phyloP scores from a whole-genome alignment of 2,113 vertebrate species.

The Narcine bancroftii region DNA sequence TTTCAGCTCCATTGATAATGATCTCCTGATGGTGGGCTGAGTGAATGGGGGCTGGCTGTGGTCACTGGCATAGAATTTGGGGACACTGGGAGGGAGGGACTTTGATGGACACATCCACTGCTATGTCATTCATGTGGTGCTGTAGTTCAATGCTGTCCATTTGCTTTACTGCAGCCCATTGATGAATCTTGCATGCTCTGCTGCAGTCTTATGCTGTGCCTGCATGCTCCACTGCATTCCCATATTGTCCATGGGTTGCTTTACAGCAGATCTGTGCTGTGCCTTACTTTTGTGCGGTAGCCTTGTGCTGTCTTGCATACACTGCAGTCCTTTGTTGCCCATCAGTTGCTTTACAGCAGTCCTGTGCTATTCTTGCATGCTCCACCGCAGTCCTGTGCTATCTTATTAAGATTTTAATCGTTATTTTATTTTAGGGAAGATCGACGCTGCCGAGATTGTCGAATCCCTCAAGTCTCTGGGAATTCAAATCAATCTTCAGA shows the following conservation, averaged over 20 bases:
- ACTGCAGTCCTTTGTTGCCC: neutral
- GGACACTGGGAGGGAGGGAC: neutral
- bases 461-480: slow-evolving; percentile 76
- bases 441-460: slow-evolving; percentile 82
- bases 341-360: neutral
- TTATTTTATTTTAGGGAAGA: slow-evolving; percentile 63
- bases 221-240: too few relatives aligned
- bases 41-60: neutral
- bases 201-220: too few relatives aligned
- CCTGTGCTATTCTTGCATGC: neutral
- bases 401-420: too few relatives aligned
- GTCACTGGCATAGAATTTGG: too few relatives aligned
- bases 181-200: neutral
- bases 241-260: too few relatives aligned
- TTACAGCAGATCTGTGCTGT: too few relatives aligned
- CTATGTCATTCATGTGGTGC: too few relatives aligned
- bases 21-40: too few relatives aligned
- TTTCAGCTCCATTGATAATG: too few relatives aligned
- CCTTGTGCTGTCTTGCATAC: neutral
- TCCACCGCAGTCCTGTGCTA: neutral
- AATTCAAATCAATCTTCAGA: slow-evolving; percentile 65
- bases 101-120: neutral
- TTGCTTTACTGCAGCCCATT: neutral
- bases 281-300: too few relatives aligned
- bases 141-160: neutral